phyloP scores from a whole-genome alignment of 2,888 invertebrate species.

The Limnephilus marmoratus region DNA sequence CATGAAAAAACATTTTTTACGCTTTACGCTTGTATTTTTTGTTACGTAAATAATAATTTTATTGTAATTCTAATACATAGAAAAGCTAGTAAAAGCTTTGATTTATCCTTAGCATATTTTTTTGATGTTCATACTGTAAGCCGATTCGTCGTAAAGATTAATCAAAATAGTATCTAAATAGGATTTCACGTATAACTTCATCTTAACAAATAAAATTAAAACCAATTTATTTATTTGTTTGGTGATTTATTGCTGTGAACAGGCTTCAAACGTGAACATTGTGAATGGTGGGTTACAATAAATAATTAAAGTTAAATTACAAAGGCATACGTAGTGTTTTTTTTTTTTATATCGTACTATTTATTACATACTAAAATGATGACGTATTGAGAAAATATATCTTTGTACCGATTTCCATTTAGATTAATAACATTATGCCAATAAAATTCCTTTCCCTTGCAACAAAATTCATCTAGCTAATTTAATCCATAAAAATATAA shows the following conservation, averaged over 20 bases:
- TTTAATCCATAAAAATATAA: neutral
- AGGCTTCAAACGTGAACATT: constrained; percentile 6
- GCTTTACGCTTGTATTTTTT: too few relatives aligned
- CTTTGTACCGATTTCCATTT: neutral
- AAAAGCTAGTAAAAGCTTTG: too few relatives aligned
- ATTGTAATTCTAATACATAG: too few relatives aligned
- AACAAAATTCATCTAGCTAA: neutral
- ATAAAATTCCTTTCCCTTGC: neutral
- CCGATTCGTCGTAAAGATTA: too few relatives aligned
- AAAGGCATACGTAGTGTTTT: neutral
- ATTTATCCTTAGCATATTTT: too few relatives aligned
- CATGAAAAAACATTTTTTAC: too few relatives aligned
- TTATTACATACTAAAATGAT: neutral
- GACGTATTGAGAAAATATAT: neutral
- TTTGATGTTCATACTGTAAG: too few relatives aligned
- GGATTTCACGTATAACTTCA: too few relatives aligned
- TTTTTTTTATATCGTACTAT: neutral
- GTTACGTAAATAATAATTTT: too few relatives aligned
- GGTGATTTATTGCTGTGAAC: constrained; percentile 38
- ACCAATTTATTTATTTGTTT: neutral
- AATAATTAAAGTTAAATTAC: constrained; percentile 12
- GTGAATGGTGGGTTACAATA: constrained; percentile 8
- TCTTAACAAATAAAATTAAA: neutral
- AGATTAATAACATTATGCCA: neutral
- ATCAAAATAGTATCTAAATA: too few relatives aligned